phyloP scores from a whole-genome alignment of 23 tunicate genomes.

The Ascidia mentula region DNA sequence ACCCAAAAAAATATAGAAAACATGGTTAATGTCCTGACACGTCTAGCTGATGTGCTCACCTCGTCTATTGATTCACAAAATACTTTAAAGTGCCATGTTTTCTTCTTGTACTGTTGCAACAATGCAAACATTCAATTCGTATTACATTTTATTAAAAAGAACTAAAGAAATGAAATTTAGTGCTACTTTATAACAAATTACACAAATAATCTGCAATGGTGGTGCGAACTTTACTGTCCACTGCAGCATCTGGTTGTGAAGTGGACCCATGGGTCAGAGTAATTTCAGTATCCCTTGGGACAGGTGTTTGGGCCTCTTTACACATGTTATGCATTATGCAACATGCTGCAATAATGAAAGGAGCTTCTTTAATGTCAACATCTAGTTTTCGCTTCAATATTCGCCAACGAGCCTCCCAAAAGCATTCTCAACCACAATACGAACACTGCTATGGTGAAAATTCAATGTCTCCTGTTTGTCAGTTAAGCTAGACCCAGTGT shows the following conservation, averaged over 20 bases:
- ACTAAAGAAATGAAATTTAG: too few relatives aligned
- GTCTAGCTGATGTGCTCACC: too few relatives aligned
- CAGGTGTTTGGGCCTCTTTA: slow-evolving; percentile 14
- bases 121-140: too few relatives aligned
- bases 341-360: slow-evolving; percentile 28
- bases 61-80: too few relatives aligned
- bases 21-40: too few relatives aligned
- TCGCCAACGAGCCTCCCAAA: slow-evolving; percentile 8
- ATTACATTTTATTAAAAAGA: too few relatives aligned
- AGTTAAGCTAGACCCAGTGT: slow-evolving; percentile 14
- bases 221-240: slow-evolving; percentile 5
- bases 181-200: too few relatives aligned
- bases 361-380: slow-evolving; percentile 14
- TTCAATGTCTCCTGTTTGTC: slow-evolving; percentile 23
- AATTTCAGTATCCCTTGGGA: slow-evolving; percentile 4
- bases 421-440: slow-evolving; percentile 22
- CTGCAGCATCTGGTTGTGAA: neutral
- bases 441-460: slow-evolving; percentile 14
- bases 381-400: neutral
- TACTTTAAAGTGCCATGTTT: too few relatives aligned
- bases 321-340: slow-evolving; percentile 34
- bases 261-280: neutral
- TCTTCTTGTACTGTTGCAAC: too few relatives aligned
- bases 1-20: too few relatives aligned
- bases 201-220: neutral